Conservation (phyloP, 1,140 invertebrate species). For the Oryctes rhinoceros region DNA sequence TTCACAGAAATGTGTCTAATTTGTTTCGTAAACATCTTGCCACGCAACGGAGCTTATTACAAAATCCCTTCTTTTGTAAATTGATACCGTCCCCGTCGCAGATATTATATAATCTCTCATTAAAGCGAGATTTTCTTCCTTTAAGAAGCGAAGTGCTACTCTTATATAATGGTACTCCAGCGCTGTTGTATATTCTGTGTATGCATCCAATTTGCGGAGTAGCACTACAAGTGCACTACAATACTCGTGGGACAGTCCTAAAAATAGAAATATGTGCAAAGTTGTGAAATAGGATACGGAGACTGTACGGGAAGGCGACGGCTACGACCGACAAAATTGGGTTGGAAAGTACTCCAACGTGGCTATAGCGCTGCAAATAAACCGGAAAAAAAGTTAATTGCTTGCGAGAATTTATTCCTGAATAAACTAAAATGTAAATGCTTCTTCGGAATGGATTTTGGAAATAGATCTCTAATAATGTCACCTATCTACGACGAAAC, state of each 20-base stretch:
- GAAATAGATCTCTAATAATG: no score
- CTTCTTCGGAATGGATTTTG: no score
- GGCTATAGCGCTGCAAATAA: neutral
- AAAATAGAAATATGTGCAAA: slow-evolving; percentile 24
- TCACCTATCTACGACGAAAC: no score
- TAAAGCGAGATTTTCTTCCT: slow-evolving; percentile 16
- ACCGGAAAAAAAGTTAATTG: slow-evolving; percentile 3
- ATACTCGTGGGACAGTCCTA: neutral
- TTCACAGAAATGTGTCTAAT: no score
- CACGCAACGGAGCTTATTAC: neutral
- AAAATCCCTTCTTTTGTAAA: neutral
- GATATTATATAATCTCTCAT: slow-evolving; percentile 22
- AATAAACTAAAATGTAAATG: no score
- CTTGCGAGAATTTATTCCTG: neutral
- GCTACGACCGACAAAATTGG: neutral
- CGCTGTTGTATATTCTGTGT: slow-evolving; percentile 8
- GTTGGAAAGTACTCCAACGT: neutral
- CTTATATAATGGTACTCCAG: neutral
- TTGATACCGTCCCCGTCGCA: neutral
- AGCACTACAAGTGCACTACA: neutral
- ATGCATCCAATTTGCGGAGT: slow-evolving; percentile 19
- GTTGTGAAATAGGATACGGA: slow-evolving; percentile 9
- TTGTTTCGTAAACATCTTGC: no score
- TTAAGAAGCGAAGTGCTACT: neutral
- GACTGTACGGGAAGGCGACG: neutral